Base-by-base conservation (phyloP, 2,113 vertebrate species). In the Pseudolaguvia tuberculata region DNA sequence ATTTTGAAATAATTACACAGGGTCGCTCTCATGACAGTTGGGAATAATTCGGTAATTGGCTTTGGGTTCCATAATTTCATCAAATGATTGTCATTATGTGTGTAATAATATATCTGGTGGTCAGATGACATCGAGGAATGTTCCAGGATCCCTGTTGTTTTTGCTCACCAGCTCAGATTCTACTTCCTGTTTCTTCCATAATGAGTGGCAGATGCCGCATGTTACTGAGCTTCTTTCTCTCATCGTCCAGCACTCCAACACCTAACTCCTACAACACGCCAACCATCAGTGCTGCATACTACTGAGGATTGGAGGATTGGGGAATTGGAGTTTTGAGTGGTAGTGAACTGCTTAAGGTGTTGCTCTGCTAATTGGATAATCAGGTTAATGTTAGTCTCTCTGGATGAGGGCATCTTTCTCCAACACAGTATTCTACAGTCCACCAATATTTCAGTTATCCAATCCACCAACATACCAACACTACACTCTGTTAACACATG, bases 41-140 rank as follows among this genome's bases (percentile, higher is more conserved):
- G 78, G 76, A 84, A 83, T 84, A 81, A 86, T 84, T 83, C 78
- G 74, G 78, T 81, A 83, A 86, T 86, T 83, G 80, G 75, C 80
- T 82, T 76, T 55, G 55, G 79, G 79, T 83, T 82, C 80, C 70
- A 76, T 80, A 82, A 86, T 83, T 78, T 79, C 66, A 53, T 72
- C 62, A 81, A 80, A 81, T 82, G 79, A 82, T 81, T 83, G 82
- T 76, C 81, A 83, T 84, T 82, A 83, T 81, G 70, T 79, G 83
- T 83, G 57, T 83, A 78, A 80, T 82, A 73, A 78, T 81, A 77
- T 83, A 82, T 83, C 83, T 81, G 80, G 48, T 6, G 69, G 79
- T 83, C 81, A 81, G 67, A 79, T 76, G 79, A 59, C 75, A 81
- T 76, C 78, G 72, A 75, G 80, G 72, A 81, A 78, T 78, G 81